These are phyloP conservation scores for Polymixis flavicincta DNA, from an alignment of 2,888 invertebrate species.

Conservation along the genomic window DNA sequence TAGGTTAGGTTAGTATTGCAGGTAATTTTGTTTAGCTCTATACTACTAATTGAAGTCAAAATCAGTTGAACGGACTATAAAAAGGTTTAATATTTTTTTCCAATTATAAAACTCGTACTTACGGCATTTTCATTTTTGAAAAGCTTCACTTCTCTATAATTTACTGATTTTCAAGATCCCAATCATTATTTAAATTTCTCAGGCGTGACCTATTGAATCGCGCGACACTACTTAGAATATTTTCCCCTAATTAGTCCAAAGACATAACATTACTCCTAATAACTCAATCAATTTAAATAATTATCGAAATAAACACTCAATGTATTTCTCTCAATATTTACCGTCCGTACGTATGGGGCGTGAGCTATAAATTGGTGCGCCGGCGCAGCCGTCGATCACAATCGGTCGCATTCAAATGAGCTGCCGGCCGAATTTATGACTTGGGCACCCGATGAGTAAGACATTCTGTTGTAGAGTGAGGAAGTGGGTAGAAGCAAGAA, in stretches of 20 bases:
- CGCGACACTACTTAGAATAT: too few species aligned
- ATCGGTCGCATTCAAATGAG: slow-evolving; percentile 89
- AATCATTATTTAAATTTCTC: too few species aligned
- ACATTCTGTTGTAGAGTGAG: slow-evolving; percentile 74
- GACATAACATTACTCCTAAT: slow-evolving; percentile 25
- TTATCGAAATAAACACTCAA: slow-evolving; percentile 51
- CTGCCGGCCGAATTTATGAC: slow-evolving; percentile 84
- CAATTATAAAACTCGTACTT: too few species aligned
- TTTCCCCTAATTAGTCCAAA: slow-evolving; percentile 16
- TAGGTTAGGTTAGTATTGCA: not conserved
- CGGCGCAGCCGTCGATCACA: slow-evolving; percentile 86
- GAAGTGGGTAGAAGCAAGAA: not conserved
- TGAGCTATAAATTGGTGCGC: slow-evolving; percentile 75
- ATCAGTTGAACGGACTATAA: too few species aligned
- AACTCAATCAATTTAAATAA: slow-evolving; percentile 48
- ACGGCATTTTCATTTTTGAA: too few species aligned
- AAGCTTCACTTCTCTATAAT: too few species aligned
- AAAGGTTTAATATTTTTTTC: too few species aligned
- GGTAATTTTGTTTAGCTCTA: not conserved
- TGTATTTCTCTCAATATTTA: slow-evolving; percentile 62
- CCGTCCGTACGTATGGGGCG: slow-evolving; percentile 61
- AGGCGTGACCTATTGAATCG: too few species aligned
- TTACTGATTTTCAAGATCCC: too few species aligned
- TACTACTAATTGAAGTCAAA: too few species aligned
- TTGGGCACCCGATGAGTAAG: slow-evolving; percentile 82